Conservation (phyloP, 2,888 invertebrate genomes). For the Sicus ferrugineus region DNA sequence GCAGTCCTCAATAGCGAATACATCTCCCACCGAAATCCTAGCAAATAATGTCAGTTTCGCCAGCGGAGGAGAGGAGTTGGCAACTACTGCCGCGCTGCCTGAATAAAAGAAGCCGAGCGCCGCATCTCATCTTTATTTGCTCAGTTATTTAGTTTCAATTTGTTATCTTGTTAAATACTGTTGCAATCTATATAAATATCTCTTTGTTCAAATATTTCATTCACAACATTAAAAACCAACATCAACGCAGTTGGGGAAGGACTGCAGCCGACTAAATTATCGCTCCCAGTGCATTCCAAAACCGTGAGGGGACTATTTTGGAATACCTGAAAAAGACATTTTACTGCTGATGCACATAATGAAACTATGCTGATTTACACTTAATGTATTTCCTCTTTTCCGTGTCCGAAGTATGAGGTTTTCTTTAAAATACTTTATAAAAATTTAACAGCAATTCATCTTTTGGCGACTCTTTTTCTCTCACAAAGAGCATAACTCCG, state of each 20-base stretch:
- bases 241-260: no score
- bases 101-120: not conserved
- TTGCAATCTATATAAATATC: constrained; percentile 20
- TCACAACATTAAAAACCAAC: not conserved
- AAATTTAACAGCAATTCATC: no score
- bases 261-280: no score
- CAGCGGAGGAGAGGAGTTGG: constrained; percentile 25
- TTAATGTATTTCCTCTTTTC: no score
- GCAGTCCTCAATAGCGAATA: constrained; percentile 31
- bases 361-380: no score
- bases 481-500: no score
- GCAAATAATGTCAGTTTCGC: constrained; percentile 17
- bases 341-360: no score
- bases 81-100: not conserved
- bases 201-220: not conserved
- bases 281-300: not conserved
- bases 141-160: constrained; percentile 14
- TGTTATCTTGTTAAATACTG: constrained; percentile 25
- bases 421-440: no score
- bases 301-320: not conserved
- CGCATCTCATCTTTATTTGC: constrained; percentile 7
- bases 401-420: no score
- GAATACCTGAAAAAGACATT: no score
- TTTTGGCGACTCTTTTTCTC: no score
- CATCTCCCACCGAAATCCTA: constrained; percentile 30